These are phyloP conservation scores for Spodoptera litura DNA, from an alignment of 1,140 invertebrate species.

Conservation along the genomic window DNA sequence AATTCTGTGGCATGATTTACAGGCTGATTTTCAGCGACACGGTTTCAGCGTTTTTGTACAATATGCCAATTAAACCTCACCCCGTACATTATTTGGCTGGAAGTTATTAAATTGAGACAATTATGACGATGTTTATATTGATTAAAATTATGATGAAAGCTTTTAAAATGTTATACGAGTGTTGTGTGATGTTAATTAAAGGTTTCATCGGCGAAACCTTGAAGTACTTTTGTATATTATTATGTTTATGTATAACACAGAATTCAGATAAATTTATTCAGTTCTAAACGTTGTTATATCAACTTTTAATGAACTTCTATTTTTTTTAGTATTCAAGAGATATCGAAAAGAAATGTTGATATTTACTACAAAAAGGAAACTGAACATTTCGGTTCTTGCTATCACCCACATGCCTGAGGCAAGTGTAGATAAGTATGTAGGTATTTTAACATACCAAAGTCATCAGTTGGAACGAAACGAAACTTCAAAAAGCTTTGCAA, in stretches of 20 bases:
- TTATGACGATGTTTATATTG: conserved; percentile 39
- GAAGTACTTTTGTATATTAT: no score
- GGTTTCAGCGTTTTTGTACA: conserved; percentile 61
- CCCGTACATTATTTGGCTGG: conserved; percentile 48
- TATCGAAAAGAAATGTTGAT: neutral
- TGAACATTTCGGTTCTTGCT: neutral
- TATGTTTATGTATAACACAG: no score
- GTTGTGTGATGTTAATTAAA: neutral
- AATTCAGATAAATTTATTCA: no score
- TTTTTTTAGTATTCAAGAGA: neutral
- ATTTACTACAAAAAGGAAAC: neutral
- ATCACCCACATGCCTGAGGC: conserved; percentile 1
- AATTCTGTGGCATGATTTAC: conserved; percentile 75
- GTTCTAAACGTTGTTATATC: no score
- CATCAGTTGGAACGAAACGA: conserved; percentile 48
- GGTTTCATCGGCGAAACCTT: neutral
- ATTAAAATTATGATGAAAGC: conserved; percentile 21
- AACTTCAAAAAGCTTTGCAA: conserved; percentile 51
- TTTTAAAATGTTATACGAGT: conserved; percentile 10
- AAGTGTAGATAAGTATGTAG: conserved; percentile 34
- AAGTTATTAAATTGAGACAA: conserved; percentile 44
- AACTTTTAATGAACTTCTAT: no score
- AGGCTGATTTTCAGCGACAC: conserved; percentile 61
- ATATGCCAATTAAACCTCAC: conserved; percentile 62
- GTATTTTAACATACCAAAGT: conserved; percentile 12